phyloP scores from a whole-genome alignment of 2,888 invertebrate species.

The Heliconius charithonia region DNA sequence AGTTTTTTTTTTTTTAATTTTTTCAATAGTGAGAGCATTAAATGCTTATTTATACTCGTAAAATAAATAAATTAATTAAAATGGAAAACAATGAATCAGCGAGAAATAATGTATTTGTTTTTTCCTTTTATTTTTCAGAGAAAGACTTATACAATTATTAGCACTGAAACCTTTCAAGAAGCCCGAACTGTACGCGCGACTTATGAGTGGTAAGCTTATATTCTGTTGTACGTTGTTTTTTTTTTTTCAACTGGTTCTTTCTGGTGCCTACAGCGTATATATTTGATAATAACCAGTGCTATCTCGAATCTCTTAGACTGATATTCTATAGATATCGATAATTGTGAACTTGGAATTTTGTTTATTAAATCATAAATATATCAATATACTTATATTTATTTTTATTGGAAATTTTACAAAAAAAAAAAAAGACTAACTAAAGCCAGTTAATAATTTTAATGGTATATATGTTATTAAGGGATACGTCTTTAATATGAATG shows the following conservation, averaged over 20 bases:
- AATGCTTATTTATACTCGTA: background rate
- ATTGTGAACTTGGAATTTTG: background rate
- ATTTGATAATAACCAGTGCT: background rate
- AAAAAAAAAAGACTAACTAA: background rate
- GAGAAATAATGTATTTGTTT: slow-evolving; percentile 53
- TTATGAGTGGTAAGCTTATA: slow-evolving; percentile 87
- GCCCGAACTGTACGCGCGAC: slow-evolving; percentile 92
- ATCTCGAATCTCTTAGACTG: background rate
- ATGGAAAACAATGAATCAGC: slow-evolving; percentile 9
- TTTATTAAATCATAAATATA: background rate
- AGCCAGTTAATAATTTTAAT: background rate
- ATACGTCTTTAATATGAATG: slow-evolving; percentile 2
- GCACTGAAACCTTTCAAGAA: slow-evolving; percentile 97
- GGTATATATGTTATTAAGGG: background rate
- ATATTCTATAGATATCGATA: slow-evolving; percentile 1
- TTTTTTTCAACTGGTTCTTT: slow-evolving; percentile 9
- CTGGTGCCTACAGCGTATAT: background rate
- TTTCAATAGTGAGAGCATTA: slow-evolving; percentile 5
- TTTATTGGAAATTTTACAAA: background rate
- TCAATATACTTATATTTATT: background rate
- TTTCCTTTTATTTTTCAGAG: slow-evolving; percentile 85
- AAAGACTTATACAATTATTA: slow-evolving; percentile 96
- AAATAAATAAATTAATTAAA: background rate
- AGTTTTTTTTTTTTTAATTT: background rate
- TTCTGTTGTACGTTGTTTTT: slow-evolving; percentile 7